phyloP scores from a whole-genome alignment of 2,113 vertebrate genomes.

The Brienomyrus longianalis region DNA sequence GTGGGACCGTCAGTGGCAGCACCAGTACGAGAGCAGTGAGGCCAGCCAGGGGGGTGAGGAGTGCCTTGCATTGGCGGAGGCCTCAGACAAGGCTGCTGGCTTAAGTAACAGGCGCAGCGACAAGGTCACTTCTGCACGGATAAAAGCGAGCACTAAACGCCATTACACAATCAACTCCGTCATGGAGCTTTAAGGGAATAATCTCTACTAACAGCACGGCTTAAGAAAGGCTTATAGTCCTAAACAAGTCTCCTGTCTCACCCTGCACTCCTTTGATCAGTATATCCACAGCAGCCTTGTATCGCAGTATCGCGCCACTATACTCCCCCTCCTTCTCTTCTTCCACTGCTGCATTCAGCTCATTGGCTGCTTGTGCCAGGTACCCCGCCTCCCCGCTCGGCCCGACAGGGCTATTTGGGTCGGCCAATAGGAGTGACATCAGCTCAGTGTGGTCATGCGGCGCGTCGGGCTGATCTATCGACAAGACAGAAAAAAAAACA shows the following conservation, averaged over 20 bases:
- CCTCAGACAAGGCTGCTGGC: neutral
- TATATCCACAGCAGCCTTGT: slow-evolving; percentile 69
- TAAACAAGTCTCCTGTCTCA: slow-evolving; percentile 39
- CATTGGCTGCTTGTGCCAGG: slow-evolving; percentile 49
- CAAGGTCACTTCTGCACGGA: neutral
- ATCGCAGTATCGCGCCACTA: slow-evolving; percentile 60
- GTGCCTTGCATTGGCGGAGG: neutral
- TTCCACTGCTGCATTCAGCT: slow-evolving; percentile 51
- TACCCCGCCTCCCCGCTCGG: slow-evolving; percentile 48
- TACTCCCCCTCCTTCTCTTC: slow-evolving; percentile 59
- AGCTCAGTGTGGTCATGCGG: slow-evolving; percentile 50
- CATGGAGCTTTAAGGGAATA: neutral
- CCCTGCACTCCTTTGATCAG: slow-evolving; percentile 73
- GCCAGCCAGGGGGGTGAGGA: neutral
- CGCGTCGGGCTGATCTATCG: slow-evolving; percentile 37
- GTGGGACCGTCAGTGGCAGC: neutral
- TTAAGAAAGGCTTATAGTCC: neutral
- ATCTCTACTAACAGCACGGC: neutral
- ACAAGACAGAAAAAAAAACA: neutral
- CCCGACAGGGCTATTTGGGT: slow-evolving; percentile 3
- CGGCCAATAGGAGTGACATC: slow-evolving; percentile 41
- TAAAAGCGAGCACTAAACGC: neutral
- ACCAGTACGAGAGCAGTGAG: neutral
- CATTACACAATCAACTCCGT: neutral
- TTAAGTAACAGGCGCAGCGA: neutral